Conservation (phyloP, 2,797 vertebrate species). For the Paedocypris micromegethes region DNA sequence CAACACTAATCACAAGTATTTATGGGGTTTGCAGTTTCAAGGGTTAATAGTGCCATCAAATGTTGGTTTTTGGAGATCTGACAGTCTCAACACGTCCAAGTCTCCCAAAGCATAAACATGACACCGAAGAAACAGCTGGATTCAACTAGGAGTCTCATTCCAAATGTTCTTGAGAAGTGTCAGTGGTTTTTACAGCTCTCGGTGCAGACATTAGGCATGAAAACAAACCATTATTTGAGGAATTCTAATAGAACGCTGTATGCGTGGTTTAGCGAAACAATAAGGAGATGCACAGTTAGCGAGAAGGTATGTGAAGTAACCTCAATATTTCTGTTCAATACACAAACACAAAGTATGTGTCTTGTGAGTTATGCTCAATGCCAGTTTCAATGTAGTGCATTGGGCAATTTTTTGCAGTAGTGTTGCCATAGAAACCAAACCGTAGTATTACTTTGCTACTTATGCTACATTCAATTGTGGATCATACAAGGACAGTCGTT, state of each 20-base stretch:
- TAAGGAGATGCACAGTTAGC: slow-evolving; percentile 3
- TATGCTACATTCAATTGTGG: too few relatives aligned
- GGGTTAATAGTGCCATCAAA: slow-evolving; percentile 38
- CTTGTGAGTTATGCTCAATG: too few relatives aligned
- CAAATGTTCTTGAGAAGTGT: slow-evolving; percentile 36
- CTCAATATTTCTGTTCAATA: too few relatives aligned
- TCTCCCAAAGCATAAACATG: slow-evolving; percentile 47
- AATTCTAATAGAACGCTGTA: background rate
- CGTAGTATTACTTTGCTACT: too few relatives aligned
- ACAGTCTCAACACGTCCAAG: slow-evolving; percentile 39
- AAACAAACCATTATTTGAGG: slow-evolving; percentile 38
- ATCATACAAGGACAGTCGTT: too few relatives aligned
- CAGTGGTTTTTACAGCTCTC: slow-evolving; percentile 43
- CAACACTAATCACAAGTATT: slow-evolving; percentile 2
- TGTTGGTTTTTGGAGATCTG: slow-evolving; percentile 34
- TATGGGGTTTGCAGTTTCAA: background rate
- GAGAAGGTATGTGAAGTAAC: too few relatives aligned
- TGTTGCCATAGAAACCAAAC: too few relatives aligned
- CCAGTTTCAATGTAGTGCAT: too few relatives aligned
- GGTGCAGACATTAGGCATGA: slow-evolving; percentile 36
- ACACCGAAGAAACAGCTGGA: slow-evolving; percentile 48
- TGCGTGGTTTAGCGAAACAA: background rate
- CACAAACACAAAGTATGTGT: too few relatives aligned
- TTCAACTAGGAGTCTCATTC: slow-evolving; percentile 45
- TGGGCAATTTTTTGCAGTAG: too few relatives aligned